Conservation (phyloP, 2,888 invertebrate genomes). For the Apamea monoglypha region DNA sequence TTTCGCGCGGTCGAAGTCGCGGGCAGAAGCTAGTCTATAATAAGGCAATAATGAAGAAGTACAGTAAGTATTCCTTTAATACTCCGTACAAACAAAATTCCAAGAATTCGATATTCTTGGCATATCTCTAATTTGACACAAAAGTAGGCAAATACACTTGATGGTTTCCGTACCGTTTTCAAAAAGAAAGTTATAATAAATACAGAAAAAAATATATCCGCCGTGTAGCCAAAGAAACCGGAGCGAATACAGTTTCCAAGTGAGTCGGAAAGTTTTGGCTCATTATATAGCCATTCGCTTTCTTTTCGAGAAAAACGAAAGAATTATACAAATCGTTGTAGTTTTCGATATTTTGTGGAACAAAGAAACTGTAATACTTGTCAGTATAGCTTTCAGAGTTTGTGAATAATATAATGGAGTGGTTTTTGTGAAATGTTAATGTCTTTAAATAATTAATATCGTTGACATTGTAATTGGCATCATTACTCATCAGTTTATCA, state of each 20-base stretch:
- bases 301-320: conserved; percentile 36
- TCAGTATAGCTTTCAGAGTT: conserved; percentile 5
- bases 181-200: conserved; percentile 54
- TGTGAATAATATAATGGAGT: conserved; percentile 9
- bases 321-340: conserved; percentile 61
- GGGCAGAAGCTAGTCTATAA: background rate
- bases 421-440: background rate
- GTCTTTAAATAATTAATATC: background rate
- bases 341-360: conserved; percentile 45
- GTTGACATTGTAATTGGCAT: background rate
- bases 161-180: conserved; percentile 22
- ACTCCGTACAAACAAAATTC: background rate
- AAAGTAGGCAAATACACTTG: conserved; percentile 22
- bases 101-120: background rate
- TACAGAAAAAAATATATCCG: conserved; percentile 46
- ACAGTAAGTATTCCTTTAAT: background rate
- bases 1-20: too few species aligned
- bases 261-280: conserved; percentile 51
- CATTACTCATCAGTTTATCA: background rate
- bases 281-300: conserved; percentile 58
- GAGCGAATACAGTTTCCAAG: conserved; percentile 50
- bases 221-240: conserved; percentile 21
- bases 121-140: conserved; percentile 13
- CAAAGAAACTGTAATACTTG: conserved; percentile 38
- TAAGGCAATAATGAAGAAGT: background rate